Evolutionary conservation across 2,797 vertebrate species (phyloP).

Genomic region (Epinephelus awoara): DNA sequence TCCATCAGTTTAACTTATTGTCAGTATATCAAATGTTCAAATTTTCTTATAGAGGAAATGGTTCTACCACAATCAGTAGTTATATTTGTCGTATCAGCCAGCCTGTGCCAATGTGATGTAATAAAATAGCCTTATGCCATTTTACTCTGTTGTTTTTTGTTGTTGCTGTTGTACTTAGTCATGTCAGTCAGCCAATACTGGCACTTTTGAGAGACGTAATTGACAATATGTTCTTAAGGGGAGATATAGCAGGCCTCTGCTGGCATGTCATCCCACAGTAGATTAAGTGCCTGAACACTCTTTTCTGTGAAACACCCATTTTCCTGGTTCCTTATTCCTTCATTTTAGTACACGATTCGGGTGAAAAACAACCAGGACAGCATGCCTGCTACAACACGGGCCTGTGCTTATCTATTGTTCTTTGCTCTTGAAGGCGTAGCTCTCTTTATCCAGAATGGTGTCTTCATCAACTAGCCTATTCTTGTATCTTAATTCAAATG

Average conservation of each 20-base stretch:
- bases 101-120: background rate
- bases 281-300: no score
- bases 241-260: no score
- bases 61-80: background rate
- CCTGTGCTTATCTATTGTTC: conserved; percentile 13
- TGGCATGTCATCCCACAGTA: no score
- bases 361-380: conserved; percentile 1
- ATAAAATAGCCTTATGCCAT: background rate
- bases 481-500: conserved; percentile 35
- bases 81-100: background rate
- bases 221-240: no score
- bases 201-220: background rate
- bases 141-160: background rate
- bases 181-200: background rate
- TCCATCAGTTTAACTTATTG: background rate
- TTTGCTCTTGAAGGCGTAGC: background rate
- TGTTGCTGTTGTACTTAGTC: background rate
- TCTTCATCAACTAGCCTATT: conserved; percentile 24
- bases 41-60: background rate
- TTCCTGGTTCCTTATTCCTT: no score
- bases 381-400: background rate
- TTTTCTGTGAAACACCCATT: no score
- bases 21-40: background rate
- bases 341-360: no score
- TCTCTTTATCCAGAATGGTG: conserved; percentile 14